Base-by-base conservation (phyloP, 2,113 vertebrate genomes). In the Myrmophylax atrothorax region DNA sequence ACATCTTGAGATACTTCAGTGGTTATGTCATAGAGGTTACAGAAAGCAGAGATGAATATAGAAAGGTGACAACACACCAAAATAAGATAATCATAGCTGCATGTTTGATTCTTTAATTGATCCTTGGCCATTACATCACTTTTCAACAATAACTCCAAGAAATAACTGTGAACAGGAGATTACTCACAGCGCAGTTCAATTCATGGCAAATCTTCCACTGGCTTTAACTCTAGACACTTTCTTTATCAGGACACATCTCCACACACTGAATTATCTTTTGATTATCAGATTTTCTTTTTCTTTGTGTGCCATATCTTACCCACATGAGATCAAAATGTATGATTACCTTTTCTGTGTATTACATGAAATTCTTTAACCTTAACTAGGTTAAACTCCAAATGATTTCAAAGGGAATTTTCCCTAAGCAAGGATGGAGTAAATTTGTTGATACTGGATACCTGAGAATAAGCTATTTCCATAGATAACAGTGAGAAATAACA, bases 151-250 rank as follows among this genome's bases (percentile, higher is more conserved):
- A 72, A 84, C 15, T 78, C 56, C 50, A 31, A 14, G 37, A 44
- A 9, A 2, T 87, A 76, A 62, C 4, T 37, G 23, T 68, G 70
- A 55, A 80, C 60, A 35, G 44, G 50, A 67, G 12, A 63, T 59
- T 92, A 62, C 66, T 81, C 26, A 47, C 26, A 60, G 58, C 35
- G 53, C 35, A 69, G 73, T 49, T 87, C 40, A 63, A 40, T 83
- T 68, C 46, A 90, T 17, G 76, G 83, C 80, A 89, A 60, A 47
- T 94, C 84, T 67, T 75, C 69, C 85, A 93, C 79, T 85, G 52
- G 56, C 80, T 83, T 90, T 93, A 84, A 94, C 7, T 28, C 68
- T 18, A 44, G 31, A 84, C 42, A 80, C 47, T 80, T 83, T 37
- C 47, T 88, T 89, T 47, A 77, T 28, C 56, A 69, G 63, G 67